A percentile compares a stretch with the other conserved stretches of the same genome.
These are phyloP conservation scores for Diabrotica undecimpunctata DNA, from an alignment of 1,140 invertebrate genomes.

Conservation along the genomic window DNA sequence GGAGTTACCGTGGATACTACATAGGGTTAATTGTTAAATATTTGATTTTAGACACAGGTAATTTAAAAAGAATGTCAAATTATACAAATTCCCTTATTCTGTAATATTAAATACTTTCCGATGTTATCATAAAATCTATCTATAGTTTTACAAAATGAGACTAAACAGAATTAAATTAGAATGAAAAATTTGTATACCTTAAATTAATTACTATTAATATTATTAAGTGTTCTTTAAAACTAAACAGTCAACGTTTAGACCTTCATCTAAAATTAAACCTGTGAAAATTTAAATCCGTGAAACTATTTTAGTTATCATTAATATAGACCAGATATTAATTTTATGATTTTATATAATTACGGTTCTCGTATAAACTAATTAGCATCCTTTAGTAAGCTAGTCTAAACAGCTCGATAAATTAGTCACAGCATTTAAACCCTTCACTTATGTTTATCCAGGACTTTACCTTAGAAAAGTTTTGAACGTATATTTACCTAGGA, in stretches of 20 bases:
- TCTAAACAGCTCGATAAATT: background rate
- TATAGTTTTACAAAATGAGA: too few species aligned
- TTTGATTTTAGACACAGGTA: too few species aligned
- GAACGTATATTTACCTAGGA: conserved; percentile 2
- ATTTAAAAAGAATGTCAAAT: too few species aligned
- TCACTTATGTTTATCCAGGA: background rate
- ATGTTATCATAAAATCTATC: too few species aligned
- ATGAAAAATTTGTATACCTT: too few species aligned
- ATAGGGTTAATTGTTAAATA: too few species aligned
- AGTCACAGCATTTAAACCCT: conserved; percentile 2
- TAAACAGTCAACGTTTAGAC: background rate
- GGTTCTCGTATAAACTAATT: conserved; percentile 2
- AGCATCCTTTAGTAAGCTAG: background rate
- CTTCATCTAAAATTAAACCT: background rate
- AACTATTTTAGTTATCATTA: background rate
- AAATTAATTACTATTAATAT: background rate
- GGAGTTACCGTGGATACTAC: too few species aligned
- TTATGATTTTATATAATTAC: background rate
- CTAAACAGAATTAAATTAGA: too few species aligned
- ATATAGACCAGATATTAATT: background rate
- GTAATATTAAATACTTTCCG: too few species aligned
- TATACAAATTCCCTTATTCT: too few species aligned
- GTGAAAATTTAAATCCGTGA: background rate
- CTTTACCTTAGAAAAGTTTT: background rate
- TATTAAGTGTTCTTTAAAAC: background rate